Evolutionary conservation across 1,140 invertebrate genomes (phyloP).

Genomic region (Teleogryllus occipitalis): DNA sequence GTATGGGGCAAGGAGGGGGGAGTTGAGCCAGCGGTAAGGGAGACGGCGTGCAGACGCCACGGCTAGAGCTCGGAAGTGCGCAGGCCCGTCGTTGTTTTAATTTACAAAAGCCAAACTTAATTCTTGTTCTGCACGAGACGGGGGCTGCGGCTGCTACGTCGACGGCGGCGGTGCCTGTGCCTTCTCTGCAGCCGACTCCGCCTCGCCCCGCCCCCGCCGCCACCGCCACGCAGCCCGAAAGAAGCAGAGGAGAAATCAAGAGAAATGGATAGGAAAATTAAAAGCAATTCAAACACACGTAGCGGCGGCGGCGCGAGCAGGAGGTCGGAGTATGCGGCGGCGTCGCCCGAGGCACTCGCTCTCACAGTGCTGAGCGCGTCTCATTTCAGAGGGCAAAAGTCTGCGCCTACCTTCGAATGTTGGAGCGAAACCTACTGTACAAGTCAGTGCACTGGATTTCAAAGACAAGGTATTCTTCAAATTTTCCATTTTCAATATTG

Average conservation of each 20-base stretch:
- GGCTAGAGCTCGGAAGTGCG: not conserved
- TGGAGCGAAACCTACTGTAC: too few species aligned
- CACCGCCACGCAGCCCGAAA: not conserved
- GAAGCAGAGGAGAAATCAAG: conserved; percentile 36
- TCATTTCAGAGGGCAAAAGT: too few species aligned
- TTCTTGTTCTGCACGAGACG: conserved; percentile 32
- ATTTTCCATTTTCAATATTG: too few species aligned
- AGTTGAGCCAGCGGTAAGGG: too few species aligned
- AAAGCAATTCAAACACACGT: conserved; percentile 36
- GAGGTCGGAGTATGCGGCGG: conserved; percentile 27
- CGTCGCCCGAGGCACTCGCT: too few species aligned
- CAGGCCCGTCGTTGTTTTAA: conserved; percentile 36
- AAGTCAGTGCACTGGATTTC: too few species aligned
- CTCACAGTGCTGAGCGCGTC: too few species aligned
- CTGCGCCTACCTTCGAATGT: too few species aligned
- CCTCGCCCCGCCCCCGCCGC: too few species aligned
- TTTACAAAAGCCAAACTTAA: conserved; percentile 45
- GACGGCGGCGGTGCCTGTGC: too few species aligned
- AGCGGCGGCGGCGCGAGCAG: conserved; percentile 40
- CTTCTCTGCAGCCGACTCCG: not conserved
- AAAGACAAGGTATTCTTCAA: too few species aligned
- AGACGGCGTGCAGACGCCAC: conserved; percentile 1
- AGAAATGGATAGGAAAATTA: conserved; percentile 43
- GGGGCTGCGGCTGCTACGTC: conserved; percentile 24
- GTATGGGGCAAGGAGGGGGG: too few species aligned